Base-by-base conservation (phyloP, 2,113 vertebrate species). In the Ceratotherium simum region DNA sequence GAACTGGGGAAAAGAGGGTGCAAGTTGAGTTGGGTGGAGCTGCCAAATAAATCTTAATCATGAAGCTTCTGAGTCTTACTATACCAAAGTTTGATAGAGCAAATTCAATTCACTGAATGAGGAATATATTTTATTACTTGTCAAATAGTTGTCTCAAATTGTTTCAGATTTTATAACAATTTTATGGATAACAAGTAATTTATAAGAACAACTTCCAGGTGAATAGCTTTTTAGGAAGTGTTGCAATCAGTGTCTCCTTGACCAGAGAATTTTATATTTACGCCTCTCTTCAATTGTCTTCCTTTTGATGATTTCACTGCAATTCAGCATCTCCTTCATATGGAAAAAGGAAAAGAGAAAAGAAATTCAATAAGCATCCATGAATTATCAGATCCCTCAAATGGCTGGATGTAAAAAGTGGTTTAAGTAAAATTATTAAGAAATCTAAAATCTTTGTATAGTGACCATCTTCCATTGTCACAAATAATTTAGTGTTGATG, bases 361-460 rank as follows among this genome's bases (percentile, higher is more conserved):
- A 85, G 31, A 87, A 73, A 89, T 85, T 75, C 21, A 86, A 25
- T 42, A 42, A n/a, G n/a, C 9, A 86, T 58, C 62, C 33, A 42
- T 82, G 62, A 2, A 31, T 75, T 56, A 36, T 25, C 56, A 91
- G 39, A 95, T 33, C 18, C 33, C 17, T 2, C 36, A 67, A 89
- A 60, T 36, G 18, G 20, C 13, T 82, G 31, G 29, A 29, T 76
- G 17, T 42, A 65, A 88, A 83, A 87, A 33, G 6, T 64, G 1
- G 20, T n/a, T 78, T 95, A 51, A 60, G 42, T 87, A n/a, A 80
- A 89, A 65, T 72, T 39, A 25, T 48, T 60, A 42, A 46, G 58
- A 92, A 92, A 94, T 76, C 25, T 60, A 17, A 95, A 91, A 84
- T 88, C 31, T 84, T 85, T 69, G 20, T 46, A 78, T 62, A n/a